Base-by-base conservation (phyloP, 2,113 vertebrate species). In the Petrocephalus microphthalmus region DNA sequence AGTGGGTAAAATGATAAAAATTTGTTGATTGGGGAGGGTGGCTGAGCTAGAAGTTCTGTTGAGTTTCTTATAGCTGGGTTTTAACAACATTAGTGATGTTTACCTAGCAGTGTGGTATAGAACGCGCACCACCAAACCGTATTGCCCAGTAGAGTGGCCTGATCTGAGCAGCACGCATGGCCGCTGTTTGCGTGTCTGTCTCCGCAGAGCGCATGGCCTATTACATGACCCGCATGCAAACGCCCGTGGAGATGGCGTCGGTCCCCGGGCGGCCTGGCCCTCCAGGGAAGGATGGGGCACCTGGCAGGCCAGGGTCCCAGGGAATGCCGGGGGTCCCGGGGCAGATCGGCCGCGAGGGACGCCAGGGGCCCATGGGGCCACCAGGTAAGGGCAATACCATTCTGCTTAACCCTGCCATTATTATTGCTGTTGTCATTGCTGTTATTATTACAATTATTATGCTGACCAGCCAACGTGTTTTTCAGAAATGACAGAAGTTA, bases 161-260 rank as follows among this genome's bases (percentile, higher is more conserved):
- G 22, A 67, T 19, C 33, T 60, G 54, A 22, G 56, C 20, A 1
- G n/a, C 37, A 7, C 8, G 1, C 37, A 13, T 60, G 42, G 15
- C 6, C 13, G 22, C 71, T 2, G 37, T 78, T 3, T 45, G 17
- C 85, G 67, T 56, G 20, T 87, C 64, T 83, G 57, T 91, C 37
- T 91, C 91, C 51, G 0, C 95, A 99, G 98, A 99, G 94, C 96
- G 98, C 82, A 99, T 99, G 97, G 95, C 92, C 0, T 99, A 99
- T 91, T 99, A 98, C 91, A 94, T 98, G 92, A 97, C 98, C 25
- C 95, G 97, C 56, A 94, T 99, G 94, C 97, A 97, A 86, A 95
- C 92, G 93, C 97, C 97, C 0, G 92, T 98, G 89, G 97, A 99
- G 91, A 94, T 96, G 95, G 96, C 94, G 7, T 93, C 98, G 0